Percentiles rank a stretch among this genome's conserved stretches.
phyloP scores from a whole-genome alignment of 2,888 invertebrate species.

The Troglohyphantes excavatus region DNA sequence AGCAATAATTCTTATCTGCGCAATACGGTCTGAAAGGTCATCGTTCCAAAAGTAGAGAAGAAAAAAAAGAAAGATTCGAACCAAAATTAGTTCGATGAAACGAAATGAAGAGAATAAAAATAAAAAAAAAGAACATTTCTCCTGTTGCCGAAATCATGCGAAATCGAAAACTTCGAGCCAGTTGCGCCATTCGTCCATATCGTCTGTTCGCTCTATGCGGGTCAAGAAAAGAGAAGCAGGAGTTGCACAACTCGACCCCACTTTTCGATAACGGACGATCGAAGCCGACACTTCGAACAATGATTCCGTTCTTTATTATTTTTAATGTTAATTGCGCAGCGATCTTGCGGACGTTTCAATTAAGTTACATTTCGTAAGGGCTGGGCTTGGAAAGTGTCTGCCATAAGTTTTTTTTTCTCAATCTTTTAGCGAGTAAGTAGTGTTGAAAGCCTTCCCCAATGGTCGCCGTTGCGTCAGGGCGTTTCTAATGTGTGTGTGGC shows the following conservation, averaged over 20 bases:
- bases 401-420: constrained; percentile 1
- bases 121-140: constrained; percentile 29
- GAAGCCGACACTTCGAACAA: constrained; percentile 69
- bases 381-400: constrained; percentile 19
- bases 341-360: constrained; percentile 66
- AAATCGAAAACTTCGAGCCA: constrained; percentile 57
- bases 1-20: constrained; percentile 40
- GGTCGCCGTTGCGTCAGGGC: constrained; percentile 15
- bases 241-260: constrained; percentile 74
- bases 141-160: constrained; percentile 59
- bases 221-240: constrained; percentile 68
- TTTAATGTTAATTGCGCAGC: constrained; percentile 76
- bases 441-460: constrained; percentile 42
- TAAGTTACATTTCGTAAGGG: constrained; percentile 56
- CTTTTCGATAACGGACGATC: constrained; percentile 76
- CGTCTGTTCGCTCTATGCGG: constrained; percentile 64
- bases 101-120: constrained; percentile 22
- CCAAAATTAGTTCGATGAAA: constrained; percentile 31
- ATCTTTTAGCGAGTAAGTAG: constrained; percentile 4
- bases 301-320: constrained; percentile 52
- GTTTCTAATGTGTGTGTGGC: constrained; percentile 24
- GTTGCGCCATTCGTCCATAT: constrained; percentile 63
- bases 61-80: constrained; percentile 14
- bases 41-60: constrained; percentile 39
- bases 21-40: constrained; percentile 60